A percentile compares a stretch with the other conserved stretches of the same genome.
These are phyloP conservation scores for Nycteola revayana DNA, from an alignment of 2,888 invertebrate genomes.

Conservation along the genomic window DNA sequence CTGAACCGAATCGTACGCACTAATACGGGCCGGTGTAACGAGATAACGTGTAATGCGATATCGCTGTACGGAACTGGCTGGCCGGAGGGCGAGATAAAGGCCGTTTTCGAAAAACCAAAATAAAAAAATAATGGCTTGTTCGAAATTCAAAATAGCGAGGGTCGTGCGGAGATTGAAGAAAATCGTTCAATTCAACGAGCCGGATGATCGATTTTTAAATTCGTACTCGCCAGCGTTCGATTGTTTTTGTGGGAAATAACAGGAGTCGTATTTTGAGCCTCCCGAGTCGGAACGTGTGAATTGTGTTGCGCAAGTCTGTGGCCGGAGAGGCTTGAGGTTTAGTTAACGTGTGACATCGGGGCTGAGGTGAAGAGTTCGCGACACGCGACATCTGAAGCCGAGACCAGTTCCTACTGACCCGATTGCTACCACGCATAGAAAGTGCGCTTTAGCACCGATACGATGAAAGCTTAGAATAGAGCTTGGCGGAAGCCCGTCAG, in stretches of 20 bases:
- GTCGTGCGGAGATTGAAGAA: conserved; percentile 52
- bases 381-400: conserved; percentile 1
- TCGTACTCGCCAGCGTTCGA: conserved; percentile 12
- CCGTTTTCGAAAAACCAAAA: conserved; percentile 62
- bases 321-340: neutral
- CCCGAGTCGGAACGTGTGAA: no score
- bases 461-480: conserved; percentile 24
- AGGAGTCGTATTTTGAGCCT: conserved; percentile 1
- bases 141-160: conserved; percentile 69
- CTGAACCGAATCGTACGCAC: conserved; percentile 36
- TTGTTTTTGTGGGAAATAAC: conserved; percentile 2
- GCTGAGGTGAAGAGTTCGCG: conserved; percentile 21
- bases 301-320: no score
- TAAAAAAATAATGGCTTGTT: conserved; percentile 56
- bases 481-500: conserved; percentile 18
- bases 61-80: conserved; percentile 64
- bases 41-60: conserved; percentile 77
- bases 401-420: conserved; percentile 21
- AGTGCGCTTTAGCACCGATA: conserved; percentile 16
- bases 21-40: conserved; percentile 63
- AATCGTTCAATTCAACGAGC: conserved; percentile 49
- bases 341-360: conserved; percentile 3
- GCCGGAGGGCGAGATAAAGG: conserved; percentile 71
- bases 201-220: conserved; percentile 44
- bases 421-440: conserved; percentile 20